Evolutionary conservation across 2,113 vertebrate species (phyloP), one percentile per base, ranked within the genome.

Genomic region (Prionailurus bengalensis): DNA sequence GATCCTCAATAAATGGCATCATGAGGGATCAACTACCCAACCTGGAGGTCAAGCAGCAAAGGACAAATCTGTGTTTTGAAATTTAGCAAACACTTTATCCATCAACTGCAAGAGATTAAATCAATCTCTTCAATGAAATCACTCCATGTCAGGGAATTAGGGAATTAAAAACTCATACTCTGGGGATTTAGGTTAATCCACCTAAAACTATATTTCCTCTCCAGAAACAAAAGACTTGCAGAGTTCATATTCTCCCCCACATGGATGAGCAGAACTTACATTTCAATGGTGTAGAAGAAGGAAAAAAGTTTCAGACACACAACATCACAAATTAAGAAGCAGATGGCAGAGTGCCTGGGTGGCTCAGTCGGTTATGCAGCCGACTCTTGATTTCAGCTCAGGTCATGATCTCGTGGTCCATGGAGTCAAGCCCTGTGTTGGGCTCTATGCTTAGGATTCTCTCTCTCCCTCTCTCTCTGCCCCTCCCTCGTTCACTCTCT

Each of bases 151-250:
- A 94, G 97, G 97, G 95, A 96, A 96, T 91, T 71, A 97, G 91
- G 65, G 97, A 94, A 96, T 97, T 97, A 95, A 97, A 97, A 97
- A 98, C 42, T 89, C 97, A 95, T 94, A 97, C 84, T 90, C 97
- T 91, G 94, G 84, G 84, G 97, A 98, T 98, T 97, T 96, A 51
- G 45, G 89, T 82, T 95, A 97, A 93, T 95, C 97, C 93, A 94
- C 79, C 86, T 89, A 91, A 97, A 93, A 86, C 31, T 74, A 42
- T 65, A 96, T 95, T 98, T 98, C 74, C 96, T 96, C 88, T 96
- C 93, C 61, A 96, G 96, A 97, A 98, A 98, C 53, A 23, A 98
- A 95, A 96, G 91, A 95, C 58, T 74, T 96, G 19, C 90, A 94
- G 94, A 98, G 42, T 97, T 90, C 81, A 92, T 0, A 91, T 70